Base-by-base conservation (phyloP, 2,113 vertebrate species). In the Lampris incognitus region DNA sequence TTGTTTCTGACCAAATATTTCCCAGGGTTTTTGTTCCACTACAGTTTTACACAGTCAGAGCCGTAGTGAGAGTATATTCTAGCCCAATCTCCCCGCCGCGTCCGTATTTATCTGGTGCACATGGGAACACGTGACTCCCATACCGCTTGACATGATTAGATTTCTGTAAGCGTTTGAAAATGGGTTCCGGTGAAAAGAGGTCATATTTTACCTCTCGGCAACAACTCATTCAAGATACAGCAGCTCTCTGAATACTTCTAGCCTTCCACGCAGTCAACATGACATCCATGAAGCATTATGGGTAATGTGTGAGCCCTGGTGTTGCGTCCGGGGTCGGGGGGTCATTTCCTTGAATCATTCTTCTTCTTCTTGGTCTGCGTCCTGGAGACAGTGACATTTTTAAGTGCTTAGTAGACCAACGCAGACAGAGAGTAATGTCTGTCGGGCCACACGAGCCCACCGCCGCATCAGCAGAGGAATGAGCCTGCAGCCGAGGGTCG, bases 401-500 rank as follows among this genome's bases (percentile, higher is more conserved):
- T 92, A 91, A 88, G 92, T 93, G 89, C 91, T 95, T 90, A 89
- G 92, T 93, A 85, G 92, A 93, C 87, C 92, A 81, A 84, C 86
- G 85, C 90, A 93, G 92, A 91, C 89, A 81, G 89, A 94, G 93
- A 95, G 92, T 95, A 95, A 95, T 95, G 84, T 92, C 89, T 90
- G 84, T 85, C 83, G 88, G 76, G 87, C 79, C 64, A 88, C 83
- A 89, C 87, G 90, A 85, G 89, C 87, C 89, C 91, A 80, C 83
- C 87, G 87, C 93, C 92, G 87, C 83, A 92, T 94, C 92, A 92
- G 81, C 68, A 48, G 75, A 57, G 80, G 88, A 91, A 86, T 83
- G 91, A 89, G 82, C 81, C 82, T 66, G 69, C 83, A 51, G 70
- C 75, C 58, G 71, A 74, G 92, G 91, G 92, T 93, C 93, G 1